A percentile compares a stretch with the other conserved stretches of the same genome.
Conservation (phyloP, 2,113 vertebrate genomes). For the Brachypodius melanocephalos region DNA sequence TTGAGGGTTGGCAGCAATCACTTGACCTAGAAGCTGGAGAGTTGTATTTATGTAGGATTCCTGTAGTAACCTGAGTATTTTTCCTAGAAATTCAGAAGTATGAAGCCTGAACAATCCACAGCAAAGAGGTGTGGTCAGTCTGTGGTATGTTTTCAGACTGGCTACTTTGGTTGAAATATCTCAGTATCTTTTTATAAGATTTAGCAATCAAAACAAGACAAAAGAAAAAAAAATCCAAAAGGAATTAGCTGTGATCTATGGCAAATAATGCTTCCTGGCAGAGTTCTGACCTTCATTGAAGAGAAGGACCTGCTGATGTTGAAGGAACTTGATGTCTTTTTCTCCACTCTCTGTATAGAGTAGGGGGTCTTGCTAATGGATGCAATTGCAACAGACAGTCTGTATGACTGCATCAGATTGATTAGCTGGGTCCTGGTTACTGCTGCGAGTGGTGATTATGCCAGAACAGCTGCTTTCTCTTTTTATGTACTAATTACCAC, state of each 20-base stretch:
- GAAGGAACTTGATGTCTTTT: neutral
- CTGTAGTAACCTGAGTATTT: neutral
- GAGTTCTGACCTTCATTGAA: conserved; percentile 12
- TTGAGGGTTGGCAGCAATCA: neutral
- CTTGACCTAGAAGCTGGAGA: neutral
- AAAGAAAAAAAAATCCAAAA: neutral
- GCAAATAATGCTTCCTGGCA: neutral
- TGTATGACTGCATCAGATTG: conserved; percentile 51
- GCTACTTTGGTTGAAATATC: neutral
- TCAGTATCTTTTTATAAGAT: neutral
- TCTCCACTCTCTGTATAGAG: neutral
- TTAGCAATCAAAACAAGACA: neutral
- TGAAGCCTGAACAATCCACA: neutral
- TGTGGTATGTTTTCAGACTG: neutral
- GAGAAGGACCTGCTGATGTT: neutral
- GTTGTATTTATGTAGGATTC: neutral
- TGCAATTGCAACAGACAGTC: conserved; percentile 3
- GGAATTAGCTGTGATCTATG: neutral
- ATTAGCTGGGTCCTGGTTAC: conserved; percentile 55
- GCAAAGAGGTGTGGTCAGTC: neutral
- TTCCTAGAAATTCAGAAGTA: neutral
- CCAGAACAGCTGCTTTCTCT: conserved; percentile 49
- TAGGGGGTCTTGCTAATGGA: conserved; percentile 61
- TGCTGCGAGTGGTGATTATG: conserved; percentile 59
- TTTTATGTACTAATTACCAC: conserved; percentile 59